Evolutionary conservation across 2,113 vertebrate genomes (phyloP).

Genomic region (Leptodactylus fuscus): DNA sequence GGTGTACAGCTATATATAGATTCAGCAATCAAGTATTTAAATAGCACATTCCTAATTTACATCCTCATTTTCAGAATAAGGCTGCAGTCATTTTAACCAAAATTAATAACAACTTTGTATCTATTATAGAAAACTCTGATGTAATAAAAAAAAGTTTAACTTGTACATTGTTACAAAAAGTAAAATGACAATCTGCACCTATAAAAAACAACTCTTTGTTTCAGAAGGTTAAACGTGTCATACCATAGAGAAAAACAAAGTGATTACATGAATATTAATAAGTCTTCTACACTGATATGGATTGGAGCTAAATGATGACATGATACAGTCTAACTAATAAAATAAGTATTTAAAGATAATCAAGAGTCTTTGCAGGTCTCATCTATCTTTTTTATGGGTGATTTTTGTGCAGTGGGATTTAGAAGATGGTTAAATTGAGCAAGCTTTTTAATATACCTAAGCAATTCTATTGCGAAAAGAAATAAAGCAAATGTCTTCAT

Average conservation of each 20-base stretch:
- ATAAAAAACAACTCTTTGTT: conserved; percentile 39
- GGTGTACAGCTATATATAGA: background rate
- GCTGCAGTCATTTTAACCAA: background rate
- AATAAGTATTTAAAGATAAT: conserved; percentile 59
- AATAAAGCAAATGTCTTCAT: conserved; percentile 45
- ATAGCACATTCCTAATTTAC: background rate
- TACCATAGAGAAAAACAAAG: conserved; percentile 56
- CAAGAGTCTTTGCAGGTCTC: conserved; percentile 46
- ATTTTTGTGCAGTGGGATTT: conserved; percentile 37
- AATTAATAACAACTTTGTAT: background rate
- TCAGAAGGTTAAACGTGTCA: conserved; percentile 59
- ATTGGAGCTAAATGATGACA: conserved; percentile 43
- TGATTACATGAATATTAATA: conserved; percentile 61
- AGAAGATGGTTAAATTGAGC: conserved; percentile 30
- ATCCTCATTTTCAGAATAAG: background rate
- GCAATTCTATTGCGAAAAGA: conserved; percentile 15
- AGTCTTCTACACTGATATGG: conserved; percentile 25
- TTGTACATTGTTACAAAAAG: background rate
- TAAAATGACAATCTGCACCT: conserved; percentile 6
- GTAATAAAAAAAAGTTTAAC: background rate
- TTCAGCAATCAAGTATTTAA: conserved; percentile 19
- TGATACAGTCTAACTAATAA: conserved; percentile 56
- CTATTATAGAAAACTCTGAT: background rate
- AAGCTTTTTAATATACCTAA: conserved; percentile 21
- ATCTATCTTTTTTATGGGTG: conserved; percentile 52